Percentiles rank a stretch among this genome's conserved stretches.
Evolutionary conservation across 1,140 invertebrate species (phyloP).

Genomic region (Nasonia longicornis): DNA sequence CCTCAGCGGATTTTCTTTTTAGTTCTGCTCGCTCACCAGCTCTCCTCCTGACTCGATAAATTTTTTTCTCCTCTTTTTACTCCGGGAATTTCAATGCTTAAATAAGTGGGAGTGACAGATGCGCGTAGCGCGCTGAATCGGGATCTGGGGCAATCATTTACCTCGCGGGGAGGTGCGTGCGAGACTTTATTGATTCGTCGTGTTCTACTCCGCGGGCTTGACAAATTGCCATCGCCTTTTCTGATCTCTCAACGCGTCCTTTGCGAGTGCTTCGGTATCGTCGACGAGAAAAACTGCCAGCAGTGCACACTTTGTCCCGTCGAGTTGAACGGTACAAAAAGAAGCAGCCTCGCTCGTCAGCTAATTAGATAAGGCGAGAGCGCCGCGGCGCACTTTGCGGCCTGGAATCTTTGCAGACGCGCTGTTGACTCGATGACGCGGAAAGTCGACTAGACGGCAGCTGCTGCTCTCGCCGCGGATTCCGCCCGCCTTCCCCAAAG

Average conservation of each 20-base stretch:
- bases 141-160: neutral
- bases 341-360: neutral
- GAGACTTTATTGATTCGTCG: neutral
- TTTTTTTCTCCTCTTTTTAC: neutral
- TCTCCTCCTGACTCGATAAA: neutral
- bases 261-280: too few relatives aligned
- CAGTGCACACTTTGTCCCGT: too few relatives aligned
- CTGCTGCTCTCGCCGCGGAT: neutral
- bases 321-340: neutral
- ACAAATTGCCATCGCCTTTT: neutral
- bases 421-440: conserved; percentile 28
- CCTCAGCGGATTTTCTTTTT: conserved; percentile 4
- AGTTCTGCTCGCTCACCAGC: neutral
- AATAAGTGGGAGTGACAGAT: neutral
- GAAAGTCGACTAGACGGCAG: neutral
- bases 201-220: neutral
- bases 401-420: neutral
- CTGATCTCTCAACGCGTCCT: neutral
- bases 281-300: too few relatives aligned
- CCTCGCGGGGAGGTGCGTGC: neutral
- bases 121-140: too few relatives aligned
- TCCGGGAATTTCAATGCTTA: neutral
- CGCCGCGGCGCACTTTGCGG: neutral
- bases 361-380: neutral
- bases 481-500: neutral